A percentile compares a stretch with the other conserved stretches of the same genome.
Conservation (phyloP, 2,113 vertebrate genomes). For the Caranx melampygus region DNA sequence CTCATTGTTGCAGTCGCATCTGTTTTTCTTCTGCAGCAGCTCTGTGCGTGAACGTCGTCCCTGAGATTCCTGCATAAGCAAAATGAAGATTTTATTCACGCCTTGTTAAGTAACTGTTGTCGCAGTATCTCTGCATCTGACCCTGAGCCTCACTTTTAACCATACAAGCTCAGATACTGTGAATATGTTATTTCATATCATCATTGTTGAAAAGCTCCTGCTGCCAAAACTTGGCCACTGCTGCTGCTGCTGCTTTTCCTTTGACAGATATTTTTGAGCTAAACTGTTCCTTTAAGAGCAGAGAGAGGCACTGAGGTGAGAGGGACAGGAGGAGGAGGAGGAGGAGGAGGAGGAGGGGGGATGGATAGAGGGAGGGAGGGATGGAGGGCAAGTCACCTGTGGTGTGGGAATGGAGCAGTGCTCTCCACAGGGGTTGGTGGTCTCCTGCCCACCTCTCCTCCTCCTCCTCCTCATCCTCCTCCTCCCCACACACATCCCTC, state of each 20-base stretch:
- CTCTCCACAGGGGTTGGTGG: slow-evolving; percentile 67
- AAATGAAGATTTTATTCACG: not conserved
- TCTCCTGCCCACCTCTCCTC: slow-evolving; percentile 27
- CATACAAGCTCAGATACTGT: too few relatives aligned
- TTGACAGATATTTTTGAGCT: not conserved
- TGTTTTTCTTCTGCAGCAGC: not conserved
- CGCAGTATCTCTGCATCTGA: not conserved
- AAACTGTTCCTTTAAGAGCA: slow-evolving; percentile 57
- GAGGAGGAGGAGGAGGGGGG: slow-evolving; percentile 21
- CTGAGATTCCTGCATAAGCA: not conserved
- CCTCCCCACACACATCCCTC: not conserved
- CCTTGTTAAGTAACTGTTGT: not conserved
- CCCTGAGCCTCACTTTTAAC: too few relatives aligned
- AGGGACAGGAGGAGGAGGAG: slow-evolving; percentile 25
- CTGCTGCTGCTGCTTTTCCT: too few relatives aligned
- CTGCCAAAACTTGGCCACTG: too few relatives aligned
- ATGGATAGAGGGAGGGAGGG: slow-evolving; percentile 15
- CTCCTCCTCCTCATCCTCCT: too few relatives aligned
- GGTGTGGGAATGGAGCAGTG: slow-evolving; percentile 79
- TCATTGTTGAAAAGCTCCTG: too few relatives aligned
- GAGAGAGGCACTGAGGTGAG: slow-evolving; percentile 31
- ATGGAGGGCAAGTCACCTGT: slow-evolving; percentile 77
- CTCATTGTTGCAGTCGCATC: too few relatives aligned
- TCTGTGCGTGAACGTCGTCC: not conserved
- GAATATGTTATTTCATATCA: too few relatives aligned